Conservation (phyloP, 2,888 invertebrate species). For the Lycophotia porphyrea region DNA sequence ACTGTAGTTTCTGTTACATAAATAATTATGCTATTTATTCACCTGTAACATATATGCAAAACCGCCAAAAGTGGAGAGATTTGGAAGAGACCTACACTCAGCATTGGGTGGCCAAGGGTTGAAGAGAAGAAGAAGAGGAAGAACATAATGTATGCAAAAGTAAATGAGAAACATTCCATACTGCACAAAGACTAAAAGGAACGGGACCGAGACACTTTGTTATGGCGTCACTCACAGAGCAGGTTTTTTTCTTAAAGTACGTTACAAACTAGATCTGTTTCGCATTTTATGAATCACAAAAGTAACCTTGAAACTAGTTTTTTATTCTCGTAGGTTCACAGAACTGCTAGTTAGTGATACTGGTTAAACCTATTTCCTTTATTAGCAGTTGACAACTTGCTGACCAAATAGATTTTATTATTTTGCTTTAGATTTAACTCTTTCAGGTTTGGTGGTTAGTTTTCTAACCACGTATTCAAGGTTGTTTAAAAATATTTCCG, state of each 20-base stretch:
- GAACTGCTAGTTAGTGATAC: too few species aligned
- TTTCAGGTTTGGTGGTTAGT: too few species aligned
- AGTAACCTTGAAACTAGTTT: conserved; percentile 33
- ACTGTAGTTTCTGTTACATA: not conserved
- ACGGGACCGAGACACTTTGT: not conserved
- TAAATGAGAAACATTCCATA: not conserved
- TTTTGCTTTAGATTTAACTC: not conserved
- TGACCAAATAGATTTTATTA: not conserved
- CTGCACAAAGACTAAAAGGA: not conserved
- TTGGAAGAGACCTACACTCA: too few species aligned
- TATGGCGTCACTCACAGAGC: not conserved
- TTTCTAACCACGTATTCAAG: too few species aligned
- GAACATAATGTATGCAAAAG: too few species aligned
- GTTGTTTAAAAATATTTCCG: too few species aligned
- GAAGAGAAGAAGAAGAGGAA: too few species aligned
- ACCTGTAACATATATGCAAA: not conserved
- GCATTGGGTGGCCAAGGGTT: too few species aligned
- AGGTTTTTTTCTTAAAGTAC: conserved; percentile 1
- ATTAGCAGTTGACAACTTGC: not conserved
- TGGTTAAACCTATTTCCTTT: not conserved
- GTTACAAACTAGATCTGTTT: not conserved
- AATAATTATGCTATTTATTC: not conserved
- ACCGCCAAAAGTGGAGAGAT: too few species aligned
- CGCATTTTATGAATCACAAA: conserved; percentile 15
- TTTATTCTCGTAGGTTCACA: not conserved